phyloP scores from a whole-genome alignment of 1,140 invertebrate species.

The Leptinotarsa lineolata region DNA sequence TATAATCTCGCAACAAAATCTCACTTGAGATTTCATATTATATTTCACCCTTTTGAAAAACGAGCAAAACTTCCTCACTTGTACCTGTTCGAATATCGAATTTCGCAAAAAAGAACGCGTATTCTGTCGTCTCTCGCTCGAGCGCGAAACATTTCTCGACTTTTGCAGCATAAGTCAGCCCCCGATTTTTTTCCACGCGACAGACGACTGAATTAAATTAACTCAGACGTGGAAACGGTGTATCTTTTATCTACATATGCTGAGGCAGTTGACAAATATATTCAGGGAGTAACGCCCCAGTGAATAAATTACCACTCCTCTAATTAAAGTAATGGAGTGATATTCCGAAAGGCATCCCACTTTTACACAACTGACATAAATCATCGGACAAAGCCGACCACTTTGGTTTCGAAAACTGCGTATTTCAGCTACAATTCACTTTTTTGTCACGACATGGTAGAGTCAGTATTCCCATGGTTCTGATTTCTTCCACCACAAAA shows the following conservation, averaged over 20 bases:
- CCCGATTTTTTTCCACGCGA: too few species aligned
- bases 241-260: background rate
- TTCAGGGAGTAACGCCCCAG: background rate
- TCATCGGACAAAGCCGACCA: background rate
- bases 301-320: slow-evolving; percentile 8
- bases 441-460: too few species aligned
- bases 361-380: background rate
- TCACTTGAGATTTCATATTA: slow-evolving; percentile 22
- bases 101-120: slow-evolving; percentile 9
- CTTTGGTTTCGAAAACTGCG: too few species aligned
- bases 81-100: slow-evolving; percentile 19
- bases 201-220: too few species aligned
- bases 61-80: slow-evolving; percentile 10
- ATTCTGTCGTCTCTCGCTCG: background rate
- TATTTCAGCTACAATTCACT: too few species aligned
- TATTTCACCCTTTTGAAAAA: slow-evolving; percentile 22
- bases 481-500: too few species aligned
- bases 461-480: too few species aligned
- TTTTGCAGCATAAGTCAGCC: too few species aligned
- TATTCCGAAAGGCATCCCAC: background rate
- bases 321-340: background rate
- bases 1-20: slow-evolving; percentile 18
- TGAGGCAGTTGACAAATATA: background rate
- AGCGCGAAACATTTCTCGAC: too few species aligned
- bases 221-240: too few species aligned